Conservation (phyloP, 2,797 vertebrate genomes). For the Melanotaenia trifasciata region DNA sequence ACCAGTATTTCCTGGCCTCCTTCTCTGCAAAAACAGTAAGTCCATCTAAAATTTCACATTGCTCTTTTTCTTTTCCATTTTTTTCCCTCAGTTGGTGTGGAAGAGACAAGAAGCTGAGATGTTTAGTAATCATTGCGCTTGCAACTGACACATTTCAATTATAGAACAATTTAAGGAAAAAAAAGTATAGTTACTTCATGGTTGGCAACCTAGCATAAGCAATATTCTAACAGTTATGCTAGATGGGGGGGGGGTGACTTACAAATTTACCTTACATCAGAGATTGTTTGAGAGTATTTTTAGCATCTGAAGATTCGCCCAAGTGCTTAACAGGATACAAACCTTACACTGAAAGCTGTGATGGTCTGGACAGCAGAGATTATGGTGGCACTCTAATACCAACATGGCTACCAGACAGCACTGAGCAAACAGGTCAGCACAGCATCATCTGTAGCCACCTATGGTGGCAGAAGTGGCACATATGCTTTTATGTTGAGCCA, state of each 20-base stretch:
- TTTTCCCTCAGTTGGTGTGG: conserved; percentile 12
- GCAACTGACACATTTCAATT: too few species aligned
- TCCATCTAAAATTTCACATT: conserved; percentile 13
- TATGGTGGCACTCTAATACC: not conserved
- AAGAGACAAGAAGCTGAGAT: too few species aligned
- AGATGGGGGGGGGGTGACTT: too few species aligned
- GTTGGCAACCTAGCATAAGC: not conserved
- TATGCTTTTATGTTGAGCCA: not conserved
- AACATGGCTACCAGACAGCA: conserved; percentile 14
- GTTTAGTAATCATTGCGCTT: not conserved
- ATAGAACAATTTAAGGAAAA: too few species aligned
- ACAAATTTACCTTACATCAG: conserved; percentile 1
- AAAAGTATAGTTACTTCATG: conserved; percentile 1
- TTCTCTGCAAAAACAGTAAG: conserved; percentile 61
- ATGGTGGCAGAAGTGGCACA: not conserved
- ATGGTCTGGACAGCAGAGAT: conserved; percentile 5
- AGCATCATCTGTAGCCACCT: not conserved
- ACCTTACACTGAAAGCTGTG: not conserved
- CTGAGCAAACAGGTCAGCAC: not conserved
- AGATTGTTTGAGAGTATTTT: conserved; percentile 5
- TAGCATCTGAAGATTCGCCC: not conserved
- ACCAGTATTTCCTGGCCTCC: conserved; percentile 38
- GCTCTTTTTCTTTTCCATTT: conserved; percentile 2
- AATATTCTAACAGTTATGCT: too few species aligned
- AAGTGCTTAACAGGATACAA: not conserved